phyloP scores from a whole-genome alignment of 2,797 vertebrate genomes.

The Megalops cyprinoides region DNA sequence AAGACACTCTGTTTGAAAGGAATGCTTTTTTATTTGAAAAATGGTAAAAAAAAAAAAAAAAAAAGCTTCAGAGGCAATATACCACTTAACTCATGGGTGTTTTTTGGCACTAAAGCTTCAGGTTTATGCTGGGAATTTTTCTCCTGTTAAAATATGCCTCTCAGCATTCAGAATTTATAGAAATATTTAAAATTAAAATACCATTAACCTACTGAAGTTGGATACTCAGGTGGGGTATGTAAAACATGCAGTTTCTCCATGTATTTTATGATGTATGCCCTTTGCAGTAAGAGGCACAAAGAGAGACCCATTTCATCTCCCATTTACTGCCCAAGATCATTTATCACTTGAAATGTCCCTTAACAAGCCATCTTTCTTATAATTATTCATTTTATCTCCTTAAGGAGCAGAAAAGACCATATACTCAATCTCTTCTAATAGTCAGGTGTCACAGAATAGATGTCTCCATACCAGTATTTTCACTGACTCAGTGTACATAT shows the following conservation, averaged over 20 bases:
- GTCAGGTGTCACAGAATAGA: slow-evolving; percentile 17
- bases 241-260: too few species aligned
- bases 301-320: too few species aligned
- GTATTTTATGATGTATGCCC: too few species aligned
- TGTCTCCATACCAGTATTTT: slow-evolving; percentile 17
- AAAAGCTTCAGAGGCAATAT: too few species aligned
- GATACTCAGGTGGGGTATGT: slow-evolving; percentile 33
- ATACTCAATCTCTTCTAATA: slow-evolving; percentile 6
- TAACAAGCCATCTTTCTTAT: slow-evolving; percentile 15
- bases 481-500: slow-evolving; percentile 15
- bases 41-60: not conserved
- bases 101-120: too few species aligned
- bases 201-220: slow-evolving; percentile 30
- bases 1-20: slow-evolving; percentile 12
- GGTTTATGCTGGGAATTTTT: slow-evolving; percentile 34
- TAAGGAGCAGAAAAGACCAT: not conserved
- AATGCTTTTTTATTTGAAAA: slow-evolving; percentile 15
- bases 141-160: slow-evolving; percentile 25
- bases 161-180: slow-evolving; percentile 29
- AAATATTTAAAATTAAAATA: slow-evolving; percentile 39
- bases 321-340: not conserved
- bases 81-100: too few species aligned
- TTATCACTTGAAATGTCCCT: slow-evolving; percentile 31
- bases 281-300: too few species aligned
- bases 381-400: slow-evolving; percentile 6